These are phyloP conservation scores for Criorhina ranunculi DNA, from an alignment of 2,888 invertebrate genomes.

Conservation along the genomic window DNA sequence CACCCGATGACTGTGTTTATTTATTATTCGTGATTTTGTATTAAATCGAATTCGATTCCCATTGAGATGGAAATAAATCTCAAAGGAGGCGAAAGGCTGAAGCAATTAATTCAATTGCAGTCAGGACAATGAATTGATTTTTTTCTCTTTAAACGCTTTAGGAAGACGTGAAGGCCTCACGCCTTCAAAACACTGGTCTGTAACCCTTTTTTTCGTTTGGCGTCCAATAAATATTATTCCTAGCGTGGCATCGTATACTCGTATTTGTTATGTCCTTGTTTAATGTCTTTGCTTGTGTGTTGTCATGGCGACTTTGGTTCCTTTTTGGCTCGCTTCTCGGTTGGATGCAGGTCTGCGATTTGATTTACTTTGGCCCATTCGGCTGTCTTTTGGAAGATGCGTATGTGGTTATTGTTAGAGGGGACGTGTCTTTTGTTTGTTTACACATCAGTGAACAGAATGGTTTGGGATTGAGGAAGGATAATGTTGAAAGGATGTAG, in stretches of 20 bases:
- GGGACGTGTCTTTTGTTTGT: constrained; percentile 54
- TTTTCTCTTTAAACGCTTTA: constrained; percentile 15
- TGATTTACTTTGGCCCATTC: constrained; percentile 64
- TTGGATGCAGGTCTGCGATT: constrained; percentile 64
- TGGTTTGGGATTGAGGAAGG: neutral
- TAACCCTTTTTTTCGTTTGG: constrained; percentile 37
- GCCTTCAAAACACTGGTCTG: neutral
- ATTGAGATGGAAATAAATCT: constrained; percentile 75
- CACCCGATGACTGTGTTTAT: constrained; percentile 58
- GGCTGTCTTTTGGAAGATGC: constrained; percentile 15
- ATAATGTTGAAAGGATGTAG: neutral
- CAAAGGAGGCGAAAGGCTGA: constrained; percentile 47
- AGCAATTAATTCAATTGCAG: constrained; percentile 73
- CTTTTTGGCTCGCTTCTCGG: constrained; percentile 67
- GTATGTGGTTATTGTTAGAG: constrained; percentile 45
- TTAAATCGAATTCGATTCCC: constrained; percentile 74
- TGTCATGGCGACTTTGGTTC: constrained; percentile 29
- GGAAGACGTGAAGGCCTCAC: neutral
- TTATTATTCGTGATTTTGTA: constrained; percentile 71
- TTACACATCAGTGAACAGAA: constrained; percentile 45
- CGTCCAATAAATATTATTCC: constrained; percentile 73
- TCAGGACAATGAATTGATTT: constrained; percentile 58
- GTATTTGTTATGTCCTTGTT: constrained; percentile 69
- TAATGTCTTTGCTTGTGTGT: constrained; percentile 60
- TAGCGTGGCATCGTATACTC: constrained; percentile 62